These are phyloP conservation scores for Gobio occitaniae DNA, from an alignment of 2,797 vertebrate genomes.

Conservation along the genomic window DNA sequence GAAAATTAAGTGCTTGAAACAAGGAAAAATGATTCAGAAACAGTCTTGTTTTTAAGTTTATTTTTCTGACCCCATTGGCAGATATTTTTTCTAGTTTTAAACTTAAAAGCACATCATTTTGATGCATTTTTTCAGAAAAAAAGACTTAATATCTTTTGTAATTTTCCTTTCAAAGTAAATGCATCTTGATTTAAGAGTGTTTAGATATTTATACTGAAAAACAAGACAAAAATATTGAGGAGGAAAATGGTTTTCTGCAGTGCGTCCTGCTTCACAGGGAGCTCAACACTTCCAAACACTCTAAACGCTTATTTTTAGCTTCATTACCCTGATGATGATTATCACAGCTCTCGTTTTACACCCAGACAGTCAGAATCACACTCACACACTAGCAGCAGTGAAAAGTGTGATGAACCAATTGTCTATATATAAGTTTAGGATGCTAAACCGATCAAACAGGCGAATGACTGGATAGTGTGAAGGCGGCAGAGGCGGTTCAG, in stretches of 20 bases:
- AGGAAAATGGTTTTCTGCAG: background rate
- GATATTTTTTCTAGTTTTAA: background rate
- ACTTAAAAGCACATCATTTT: background rate
- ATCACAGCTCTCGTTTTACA: background rate
- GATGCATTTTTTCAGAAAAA: background rate
- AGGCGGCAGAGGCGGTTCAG: background rate
- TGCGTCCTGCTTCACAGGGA: background rate
- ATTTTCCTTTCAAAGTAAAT: background rate
- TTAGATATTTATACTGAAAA: too few relatives aligned
- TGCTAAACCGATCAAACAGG: background rate
- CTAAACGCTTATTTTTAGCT: constrained; percentile 12
- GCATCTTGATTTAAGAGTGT: too few relatives aligned
- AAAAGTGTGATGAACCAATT: background rate
- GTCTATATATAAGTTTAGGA: background rate
- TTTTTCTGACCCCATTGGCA: background rate
- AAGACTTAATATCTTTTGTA: background rate
- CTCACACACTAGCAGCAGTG: background rate
- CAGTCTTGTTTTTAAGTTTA: background rate
- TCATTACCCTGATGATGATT: constrained; percentile 4
- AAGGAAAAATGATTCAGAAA: background rate
- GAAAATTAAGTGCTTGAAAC: background rate
- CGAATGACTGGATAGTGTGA: background rate
- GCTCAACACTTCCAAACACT: constrained; percentile 1
- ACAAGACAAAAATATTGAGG: too few relatives aligned
- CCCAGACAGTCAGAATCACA: background rate